A percentile compares a stretch with the other conserved stretches of the same genome.
Conservation (phyloP, 2,797 vertebrate genomes). For the Vultur gryphus region DNA sequence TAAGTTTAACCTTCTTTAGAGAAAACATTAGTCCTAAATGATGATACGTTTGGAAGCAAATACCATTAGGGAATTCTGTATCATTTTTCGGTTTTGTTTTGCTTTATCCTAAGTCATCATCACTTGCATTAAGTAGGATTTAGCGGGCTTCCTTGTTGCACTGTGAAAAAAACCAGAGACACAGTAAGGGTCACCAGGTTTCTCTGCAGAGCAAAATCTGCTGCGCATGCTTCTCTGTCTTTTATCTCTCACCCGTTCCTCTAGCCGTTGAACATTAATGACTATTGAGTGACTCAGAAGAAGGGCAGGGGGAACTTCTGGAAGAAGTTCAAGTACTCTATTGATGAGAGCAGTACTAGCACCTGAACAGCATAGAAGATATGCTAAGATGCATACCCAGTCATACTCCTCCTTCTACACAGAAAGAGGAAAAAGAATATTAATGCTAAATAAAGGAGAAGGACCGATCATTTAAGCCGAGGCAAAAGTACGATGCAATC, state of each 20-base stretch:
- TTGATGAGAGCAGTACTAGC: not conserved
- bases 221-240: not conserved
- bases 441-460: not conserved
- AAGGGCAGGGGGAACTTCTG: constrained; percentile 6
- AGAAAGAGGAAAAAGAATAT: not conserved
- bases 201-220: constrained; percentile 10
- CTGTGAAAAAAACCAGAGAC: not conserved
- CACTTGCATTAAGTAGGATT: not conserved
- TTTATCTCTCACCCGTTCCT: not conserved
- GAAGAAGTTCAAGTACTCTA: constrained; percentile 36
- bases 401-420: not conserved
- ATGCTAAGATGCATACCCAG: not conserved
- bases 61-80: not conserved
- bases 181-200: not conserved
- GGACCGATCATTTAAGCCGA: not conserved
- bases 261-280: constrained; percentile 37
- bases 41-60: not conserved
- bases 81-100: not conserved
- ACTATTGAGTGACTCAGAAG: constrained; percentile 39
- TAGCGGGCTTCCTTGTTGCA: not conserved
- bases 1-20: constrained; percentile 29
- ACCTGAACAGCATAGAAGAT: not conserved
- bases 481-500: not conserved
- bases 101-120: constrained; percentile 2
- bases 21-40: not conserved